These are phyloP conservation scores for Andrena dorsata DNA, from an alignment of 2,888 invertebrate species.

Conservation along the genomic window DNA sequence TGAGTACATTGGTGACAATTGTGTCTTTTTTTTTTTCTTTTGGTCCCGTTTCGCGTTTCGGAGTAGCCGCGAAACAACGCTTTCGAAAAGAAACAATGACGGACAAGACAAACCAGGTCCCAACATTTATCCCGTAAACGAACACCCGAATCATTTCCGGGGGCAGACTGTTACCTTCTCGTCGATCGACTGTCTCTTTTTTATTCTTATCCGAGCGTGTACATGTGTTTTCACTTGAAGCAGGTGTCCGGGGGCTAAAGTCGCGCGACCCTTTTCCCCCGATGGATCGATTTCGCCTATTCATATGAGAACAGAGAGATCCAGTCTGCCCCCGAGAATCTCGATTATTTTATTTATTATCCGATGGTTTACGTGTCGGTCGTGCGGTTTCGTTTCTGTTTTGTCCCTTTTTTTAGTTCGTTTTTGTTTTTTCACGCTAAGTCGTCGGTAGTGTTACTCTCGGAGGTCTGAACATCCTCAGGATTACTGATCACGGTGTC, in stretches of 20 bases:
- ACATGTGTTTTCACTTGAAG: too few relatives aligned
- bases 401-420: background rate
- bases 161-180: conserved; percentile 29
- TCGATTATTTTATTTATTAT: conserved; percentile 22
- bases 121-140: conserved; percentile 66
- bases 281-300: background rate
- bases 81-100: conserved; percentile 78
- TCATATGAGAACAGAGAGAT: background rate
- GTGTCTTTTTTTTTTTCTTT: conserved; percentile 76
- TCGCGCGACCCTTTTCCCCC: background rate
- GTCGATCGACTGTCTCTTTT: background rate
- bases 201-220: background rate
- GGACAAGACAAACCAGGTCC: conserved; percentile 78
- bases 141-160: conserved; percentile 54
- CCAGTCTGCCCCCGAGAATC: conserved; percentile 39
- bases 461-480: conserved; percentile 63
- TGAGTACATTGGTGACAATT: conserved; percentile 75
- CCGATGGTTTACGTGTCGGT: conserved; percentile 25
- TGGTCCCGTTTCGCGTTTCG: conserved; percentile 82
- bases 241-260: too few relatives aligned
- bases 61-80: conserved; percentile 72
- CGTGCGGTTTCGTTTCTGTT: conserved; percentile 11
- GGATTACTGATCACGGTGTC: conserved; percentile 47
- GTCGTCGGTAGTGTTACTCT: conserved; percentile 29
- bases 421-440: background rate